A percentile compares a stretch with the other conserved stretches of the same genome.
These are phyloP conservation scores for Oegoconia quadripuncta DNA, from an alignment of 2,888 invertebrate species.

Conservation along the genomic window DNA sequence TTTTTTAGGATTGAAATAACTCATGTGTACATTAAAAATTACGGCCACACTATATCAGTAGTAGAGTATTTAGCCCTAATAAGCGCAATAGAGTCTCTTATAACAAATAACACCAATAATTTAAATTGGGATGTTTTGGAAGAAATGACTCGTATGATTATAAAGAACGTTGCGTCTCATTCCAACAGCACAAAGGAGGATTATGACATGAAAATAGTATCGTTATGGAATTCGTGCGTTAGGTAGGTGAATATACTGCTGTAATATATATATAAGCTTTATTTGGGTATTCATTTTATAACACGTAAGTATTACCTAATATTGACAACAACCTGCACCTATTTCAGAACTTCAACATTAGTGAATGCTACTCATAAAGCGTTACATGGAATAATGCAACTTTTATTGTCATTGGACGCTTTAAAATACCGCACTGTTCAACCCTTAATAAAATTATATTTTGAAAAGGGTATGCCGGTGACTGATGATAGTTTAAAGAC, in stretches of 20 bases:
- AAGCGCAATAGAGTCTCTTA: constrained; percentile 38
- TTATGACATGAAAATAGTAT: constrained; percentile 28
- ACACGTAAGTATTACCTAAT: not conserved
- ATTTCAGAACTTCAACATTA: constrained; percentile 52
- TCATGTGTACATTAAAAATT: constrained; percentile 46
- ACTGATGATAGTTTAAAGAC: constrained; percentile 50
- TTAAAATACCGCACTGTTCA: constrained; percentile 48
- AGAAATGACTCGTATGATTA: constrained; percentile 35
- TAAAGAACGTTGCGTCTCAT: constrained; percentile 27
- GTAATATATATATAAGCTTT: not conserved
- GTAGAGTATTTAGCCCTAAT: constrained; percentile 43
- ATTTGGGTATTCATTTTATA: not conserved
- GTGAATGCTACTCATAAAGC: constrained; percentile 41
- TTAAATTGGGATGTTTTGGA: constrained; percentile 45
- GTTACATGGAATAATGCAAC: constrained; percentile 52
- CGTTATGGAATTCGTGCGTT: constrained; percentile 63
- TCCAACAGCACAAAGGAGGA: constrained; percentile 24
- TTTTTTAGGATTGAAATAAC: constrained; percentile 58
- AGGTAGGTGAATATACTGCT: constrained; percentile 38
- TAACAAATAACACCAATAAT: constrained; percentile 34
- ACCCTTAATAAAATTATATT: constrained; percentile 56
- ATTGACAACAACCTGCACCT: not conserved
- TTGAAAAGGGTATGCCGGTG: constrained; percentile 62
- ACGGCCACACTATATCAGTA: constrained; percentile 32
- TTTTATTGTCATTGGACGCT: constrained; percentile 38